These are phyloP conservation scores for Brassicogethes aeneus DNA, from an alignment of 2,888 invertebrate species.

Conservation along the genomic window DNA sequence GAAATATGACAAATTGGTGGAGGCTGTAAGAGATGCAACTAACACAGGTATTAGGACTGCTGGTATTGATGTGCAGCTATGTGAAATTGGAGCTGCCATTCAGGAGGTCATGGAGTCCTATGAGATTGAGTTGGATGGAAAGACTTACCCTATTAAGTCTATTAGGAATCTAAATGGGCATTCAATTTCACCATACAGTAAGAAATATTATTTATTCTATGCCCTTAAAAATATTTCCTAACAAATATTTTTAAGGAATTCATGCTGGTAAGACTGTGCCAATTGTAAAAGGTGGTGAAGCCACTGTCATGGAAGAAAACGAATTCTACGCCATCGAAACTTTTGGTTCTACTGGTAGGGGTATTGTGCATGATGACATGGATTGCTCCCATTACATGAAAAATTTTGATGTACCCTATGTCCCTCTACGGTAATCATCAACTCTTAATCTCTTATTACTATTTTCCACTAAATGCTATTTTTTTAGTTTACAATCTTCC, in stretches of 20 bases:
- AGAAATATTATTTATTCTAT: constrained; percentile 35
- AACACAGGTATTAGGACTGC: constrained; percentile 42
- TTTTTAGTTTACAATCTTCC: constrained; percentile 75
- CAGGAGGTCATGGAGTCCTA: constrained; percentile 99
- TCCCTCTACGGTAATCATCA: constrained; percentile 66
- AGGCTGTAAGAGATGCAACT: constrained; percentile 96
- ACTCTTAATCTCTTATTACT: constrained; percentile 4
- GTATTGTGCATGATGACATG: constrained; percentile 96
- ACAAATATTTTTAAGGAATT: constrained; percentile 49
- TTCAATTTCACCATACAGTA: constrained; percentile 97
- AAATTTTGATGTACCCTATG: constrained; percentile 87
- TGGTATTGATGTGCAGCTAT: constrained; percentile 94
- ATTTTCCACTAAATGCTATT: constrained; percentile 4
- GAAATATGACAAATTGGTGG: constrained; percentile 86
- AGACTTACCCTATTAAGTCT: constrained; percentile 91
- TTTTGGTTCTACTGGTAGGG: constrained; percentile 94
- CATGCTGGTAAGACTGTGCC: constrained; percentile 98
- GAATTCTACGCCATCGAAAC: constrained; percentile 99
- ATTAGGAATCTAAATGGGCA: constrained; percentile 98
- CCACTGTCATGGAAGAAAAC: constrained; percentile 97
- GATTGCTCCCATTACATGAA: constrained; percentile 99
- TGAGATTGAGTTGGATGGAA: constrained; percentile 94
- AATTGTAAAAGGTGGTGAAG: constrained; percentile 97
- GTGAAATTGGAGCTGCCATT: constrained; percentile 93
- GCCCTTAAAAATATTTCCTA: neutral